A percentile compares a stretch with the other conserved stretches of the same genome.
Conservation (phyloP, 2,113 vertebrate genomes). For the Ptychochromis oligacanthus region DNA sequence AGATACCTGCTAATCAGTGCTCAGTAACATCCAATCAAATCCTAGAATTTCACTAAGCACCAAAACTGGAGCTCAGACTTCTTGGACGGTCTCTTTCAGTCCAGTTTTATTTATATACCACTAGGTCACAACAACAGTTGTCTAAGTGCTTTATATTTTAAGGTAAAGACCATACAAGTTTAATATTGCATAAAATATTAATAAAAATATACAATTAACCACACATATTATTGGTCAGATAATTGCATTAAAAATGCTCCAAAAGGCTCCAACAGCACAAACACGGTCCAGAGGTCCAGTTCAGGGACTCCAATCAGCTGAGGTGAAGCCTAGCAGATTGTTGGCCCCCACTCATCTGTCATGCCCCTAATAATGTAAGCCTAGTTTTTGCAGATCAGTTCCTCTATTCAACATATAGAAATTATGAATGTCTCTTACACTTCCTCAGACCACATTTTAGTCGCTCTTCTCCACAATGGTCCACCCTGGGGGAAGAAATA, state of each 20-base stretch:
- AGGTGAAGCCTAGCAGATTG: neutral
- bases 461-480: slow-evolving; percentile 19
- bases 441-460: slow-evolving; percentile 21
- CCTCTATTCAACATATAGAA: neutral
- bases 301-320: neutral
- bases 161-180: too few species aligned
- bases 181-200: too few species aligned
- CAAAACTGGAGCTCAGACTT: neutral
- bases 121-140: too few species aligned
- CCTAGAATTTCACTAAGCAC: too few species aligned
- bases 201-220: neutral
- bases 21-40: too few species aligned
- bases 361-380: neutral
- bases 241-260: neutral
- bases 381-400: neutral
- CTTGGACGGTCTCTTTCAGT: neutral
- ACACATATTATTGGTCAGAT: neutral
- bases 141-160: too few species aligned
- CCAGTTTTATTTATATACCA: too few species aligned
- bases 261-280: neutral
- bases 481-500: slow-evolving; percentile 16
- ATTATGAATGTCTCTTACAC: slow-evolving; percentile 14
- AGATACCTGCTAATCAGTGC: too few species aligned
- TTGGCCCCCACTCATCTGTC: neutral
- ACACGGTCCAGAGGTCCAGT: neutral